Evolutionary conservation across 2,113 vertebrate species (phyloP), one percentile per base, ranked within the genome.

Genomic region (Delphinus delphis): DNA sequence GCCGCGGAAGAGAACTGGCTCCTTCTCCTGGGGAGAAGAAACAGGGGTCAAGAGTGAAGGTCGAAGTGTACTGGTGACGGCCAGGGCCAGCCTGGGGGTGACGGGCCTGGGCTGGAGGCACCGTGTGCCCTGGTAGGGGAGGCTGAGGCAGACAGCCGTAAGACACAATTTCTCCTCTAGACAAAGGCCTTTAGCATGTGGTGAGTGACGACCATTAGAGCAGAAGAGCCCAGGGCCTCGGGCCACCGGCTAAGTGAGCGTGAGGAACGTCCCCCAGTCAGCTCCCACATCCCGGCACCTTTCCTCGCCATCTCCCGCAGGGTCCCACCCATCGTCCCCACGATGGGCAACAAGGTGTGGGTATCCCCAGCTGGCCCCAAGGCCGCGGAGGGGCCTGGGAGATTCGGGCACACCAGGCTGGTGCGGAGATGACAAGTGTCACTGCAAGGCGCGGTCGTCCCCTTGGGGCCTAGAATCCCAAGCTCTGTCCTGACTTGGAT

Each of bases 331-430:
- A 67, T 4, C 33, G 60, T 17, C 14, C 41, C 33, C 44, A 18
- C 0, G 5, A 50, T 0, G 41, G 70, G 62, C 36, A 38, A 33
- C 11, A 65, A 60, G 36, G 9, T 13, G 6, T 7, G 44, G 65
- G 44, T n/a, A 44, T 88, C 58, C 41, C 21, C 2, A 8, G 77
- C 44, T 77, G 79, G 60, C 31, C 47, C 8, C 1, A 7, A 60
- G 38, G 47, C 84, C 0, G 0, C 2, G 9, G 47, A 71, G 33
- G 50, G 18, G 11, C 62, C 26, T 3, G 21, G 67, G 60, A n/a
- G 38, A 62, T n/a, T n/a, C 33, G 28, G 85, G 33, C 21, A 82
- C 9, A 58, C 41, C 14, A 41, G 17, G 38, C 1, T 5, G 80
- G 26, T 53, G 38, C 44, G 17, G 3, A 65, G 33, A 76, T 65